These are phyloP conservation scores for Anolis sagrei DNA, from an alignment of 2,113 vertebrate genomes.

Conservation along the genomic window DNA sequence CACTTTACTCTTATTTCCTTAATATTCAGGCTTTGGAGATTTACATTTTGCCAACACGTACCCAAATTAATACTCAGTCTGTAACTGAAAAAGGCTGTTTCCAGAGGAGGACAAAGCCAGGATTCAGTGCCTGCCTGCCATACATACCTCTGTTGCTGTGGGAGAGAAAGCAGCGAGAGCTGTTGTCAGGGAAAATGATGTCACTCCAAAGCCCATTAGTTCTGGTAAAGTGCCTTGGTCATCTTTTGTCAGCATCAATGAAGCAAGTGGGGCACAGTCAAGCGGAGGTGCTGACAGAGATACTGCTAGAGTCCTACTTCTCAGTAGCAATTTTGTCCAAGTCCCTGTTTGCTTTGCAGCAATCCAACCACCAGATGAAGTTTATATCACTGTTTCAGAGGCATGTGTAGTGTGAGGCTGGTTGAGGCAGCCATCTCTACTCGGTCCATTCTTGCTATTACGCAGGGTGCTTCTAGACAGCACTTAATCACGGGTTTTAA, in stretches of 20 bases:
- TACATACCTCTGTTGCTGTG: not conserved
- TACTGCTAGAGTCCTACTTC: not conserved
- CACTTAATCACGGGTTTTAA: too few species aligned
- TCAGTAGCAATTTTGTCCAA: not conserved
- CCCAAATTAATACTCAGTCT: not conserved
- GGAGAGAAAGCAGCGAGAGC: constrained; percentile 2
- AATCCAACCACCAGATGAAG: not conserved
- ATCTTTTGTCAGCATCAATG: not conserved
- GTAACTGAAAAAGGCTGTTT: too few species aligned
- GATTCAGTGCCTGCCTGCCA: not conserved
- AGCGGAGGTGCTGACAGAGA: not conserved
- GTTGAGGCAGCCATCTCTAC: not conserved
- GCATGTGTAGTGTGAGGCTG: not conserved
- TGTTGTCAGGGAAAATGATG: constrained; percentile 21
- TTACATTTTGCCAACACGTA: not conserved
- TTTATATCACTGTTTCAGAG: not conserved
- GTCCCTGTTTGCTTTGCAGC: not conserved
- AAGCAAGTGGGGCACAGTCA: not conserved
- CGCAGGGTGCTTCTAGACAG: too few species aligned
- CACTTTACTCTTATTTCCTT: too few species aligned
- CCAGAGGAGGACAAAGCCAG: too few species aligned
- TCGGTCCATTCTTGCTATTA: too few species aligned
- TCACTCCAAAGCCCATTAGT: constrained; percentile 31
- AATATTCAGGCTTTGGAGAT: too few species aligned
- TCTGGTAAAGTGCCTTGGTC: not conserved